Percentiles rank a stretch among this genome's conserved stretches.
Conservation (phyloP, 30 jellyfish, hydroid and myxozoan species). For the Catostylus mosaicus region DNA sequence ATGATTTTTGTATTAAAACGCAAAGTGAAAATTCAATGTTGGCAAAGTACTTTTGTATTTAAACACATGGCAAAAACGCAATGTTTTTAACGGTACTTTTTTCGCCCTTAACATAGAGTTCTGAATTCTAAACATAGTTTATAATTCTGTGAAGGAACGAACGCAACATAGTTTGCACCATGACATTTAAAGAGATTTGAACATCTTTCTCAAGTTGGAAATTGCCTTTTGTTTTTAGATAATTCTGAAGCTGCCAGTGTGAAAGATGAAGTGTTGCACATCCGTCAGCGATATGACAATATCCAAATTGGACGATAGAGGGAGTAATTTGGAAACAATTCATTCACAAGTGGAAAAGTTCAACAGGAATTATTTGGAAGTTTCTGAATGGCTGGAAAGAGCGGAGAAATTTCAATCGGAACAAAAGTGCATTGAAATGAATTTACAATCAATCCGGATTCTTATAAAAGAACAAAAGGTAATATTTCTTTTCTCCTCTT, state of each 20-base stretch:
- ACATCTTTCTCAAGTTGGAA: too few relatives aligned
- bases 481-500: neutral
- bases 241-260: constrained; percentile 38
- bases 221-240: constrained; percentile 10
- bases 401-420: constrained; percentile 75
- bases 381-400: constrained; percentile 88
- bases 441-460: constrained; percentile 41
- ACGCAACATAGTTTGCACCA: too few relatives aligned
- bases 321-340: constrained; percentile 78
- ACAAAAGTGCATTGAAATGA: constrained; percentile 57
- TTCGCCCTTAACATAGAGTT: too few relatives aligned
- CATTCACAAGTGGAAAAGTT: constrained; percentile 73
- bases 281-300: constrained; percentile 71
- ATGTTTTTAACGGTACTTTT: too few relatives aligned
- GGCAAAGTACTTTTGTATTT: too few relatives aligned
- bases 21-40: too few relatives aligned
- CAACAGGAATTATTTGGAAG: constrained; percentile 73
- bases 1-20: neutral
- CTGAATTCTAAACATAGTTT: too few relatives aligned
- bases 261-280: constrained; percentile 64
- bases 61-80: too few relatives aligned
- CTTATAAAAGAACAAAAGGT: constrained; percentile 81
- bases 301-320: constrained; percentile 83
- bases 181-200: too few relatives aligned
- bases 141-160: too few relatives aligned